phyloP scores from a whole-genome alignment of 2,888 invertebrate species.

The Brachyptera risi region DNA sequence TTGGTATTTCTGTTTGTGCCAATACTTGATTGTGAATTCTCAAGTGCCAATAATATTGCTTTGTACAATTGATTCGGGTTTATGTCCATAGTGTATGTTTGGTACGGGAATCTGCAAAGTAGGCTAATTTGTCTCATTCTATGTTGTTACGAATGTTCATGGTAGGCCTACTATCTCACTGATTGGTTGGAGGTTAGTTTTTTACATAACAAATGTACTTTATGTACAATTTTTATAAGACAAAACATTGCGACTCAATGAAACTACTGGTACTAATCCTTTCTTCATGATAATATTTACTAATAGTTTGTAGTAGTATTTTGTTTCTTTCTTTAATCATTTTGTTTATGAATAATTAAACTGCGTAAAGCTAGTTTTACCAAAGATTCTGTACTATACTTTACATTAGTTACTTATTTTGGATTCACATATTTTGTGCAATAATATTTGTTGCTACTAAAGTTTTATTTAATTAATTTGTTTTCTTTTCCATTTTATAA shows the following conservation, averaged over 20 bases:
- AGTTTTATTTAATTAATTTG: slow-evolving; percentile 10
- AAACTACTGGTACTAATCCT: neutral
- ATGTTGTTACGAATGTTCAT: slow-evolving; percentile 9
- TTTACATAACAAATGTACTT: slow-evolving; percentile 24
- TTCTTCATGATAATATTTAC: too few relatives aligned
- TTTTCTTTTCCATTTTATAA: slow-evolving; percentile 26
- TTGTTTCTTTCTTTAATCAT: slow-evolving; percentile 23
- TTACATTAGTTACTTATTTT: slow-evolving; percentile 23
- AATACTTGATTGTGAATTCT: neutral
- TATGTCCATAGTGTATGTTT: neutral
- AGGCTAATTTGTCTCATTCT: neutral
- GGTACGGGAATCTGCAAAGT: neutral
- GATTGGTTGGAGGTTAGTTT: slow-evolving; percentile 26
- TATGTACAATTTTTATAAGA: slow-evolving; percentile 25
- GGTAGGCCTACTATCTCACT: too few relatives aligned
- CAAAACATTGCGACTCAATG: slow-evolving; percentile 1
- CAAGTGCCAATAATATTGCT: neutral
- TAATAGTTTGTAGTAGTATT: too few relatives aligned
- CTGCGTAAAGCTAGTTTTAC: slow-evolving; percentile 32
- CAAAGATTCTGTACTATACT: slow-evolving; percentile 34
- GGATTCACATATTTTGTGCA: slow-evolving; percentile 29
- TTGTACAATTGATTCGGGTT: neutral
- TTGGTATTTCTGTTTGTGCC: neutral
- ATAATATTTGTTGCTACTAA: slow-evolving; percentile 19
- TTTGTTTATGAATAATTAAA: slow-evolving; percentile 21